These are phyloP conservation scores for Muscicapa comitata DNA, from an alignment of 2,797 vertebrate genomes.

Conservation along the genomic window DNA sequence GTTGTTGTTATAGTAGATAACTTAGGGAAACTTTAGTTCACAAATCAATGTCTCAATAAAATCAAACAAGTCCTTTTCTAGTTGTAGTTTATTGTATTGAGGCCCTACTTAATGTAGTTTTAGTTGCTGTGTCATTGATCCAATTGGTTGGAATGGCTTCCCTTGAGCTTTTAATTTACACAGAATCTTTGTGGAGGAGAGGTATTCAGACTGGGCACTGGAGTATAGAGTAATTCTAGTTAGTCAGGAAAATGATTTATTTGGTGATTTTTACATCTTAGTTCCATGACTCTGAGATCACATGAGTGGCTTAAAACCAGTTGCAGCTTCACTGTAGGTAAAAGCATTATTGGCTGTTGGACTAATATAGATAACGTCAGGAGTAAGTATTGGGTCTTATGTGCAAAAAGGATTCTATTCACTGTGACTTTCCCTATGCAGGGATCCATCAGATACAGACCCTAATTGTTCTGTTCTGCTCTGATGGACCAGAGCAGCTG, in stretches of 20 bases:
- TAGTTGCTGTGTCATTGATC: slow-evolving; percentile 26
- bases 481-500: slow-evolving; percentile 17
- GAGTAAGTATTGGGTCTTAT: neutral
- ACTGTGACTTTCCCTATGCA: neutral
- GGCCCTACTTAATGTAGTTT: slow-evolving; percentile 6
- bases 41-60: slow-evolving; percentile 25
- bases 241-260: neutral
- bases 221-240: neutral
- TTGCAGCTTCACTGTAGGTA: neutral
- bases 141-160: slow-evolving; percentile 17
- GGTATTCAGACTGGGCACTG: neutral
- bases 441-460: neutral
- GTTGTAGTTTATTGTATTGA: slow-evolving; percentile 21
- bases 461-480: neutral
- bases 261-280: neutral
- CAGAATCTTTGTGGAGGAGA: neutral
- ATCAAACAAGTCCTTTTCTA: slow-evolving; percentile 17
- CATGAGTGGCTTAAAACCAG: neutral
- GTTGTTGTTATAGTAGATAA: neutral
- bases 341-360: neutral
- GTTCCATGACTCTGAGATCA: neutral
- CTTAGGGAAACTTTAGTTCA: slow-evolving; percentile 33
- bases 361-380: neutral
- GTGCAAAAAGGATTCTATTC: neutral
- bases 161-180: neutral